These are phyloP conservation scores for Acronicta leporina DNA, from an alignment of 2,888 invertebrate genomes.

Conservation along the genomic window DNA sequence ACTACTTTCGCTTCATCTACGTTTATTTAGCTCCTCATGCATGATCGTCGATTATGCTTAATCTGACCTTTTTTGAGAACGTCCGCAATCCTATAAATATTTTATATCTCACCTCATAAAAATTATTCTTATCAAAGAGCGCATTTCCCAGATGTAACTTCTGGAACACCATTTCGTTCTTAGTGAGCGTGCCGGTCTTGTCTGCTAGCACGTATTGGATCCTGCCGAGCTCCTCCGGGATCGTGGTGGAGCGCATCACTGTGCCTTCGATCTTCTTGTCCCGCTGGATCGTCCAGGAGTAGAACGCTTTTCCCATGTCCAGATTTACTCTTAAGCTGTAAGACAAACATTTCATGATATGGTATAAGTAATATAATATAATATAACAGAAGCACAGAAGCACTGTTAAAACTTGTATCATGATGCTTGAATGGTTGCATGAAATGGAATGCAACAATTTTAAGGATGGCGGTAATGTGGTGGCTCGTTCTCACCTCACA, in stretches of 20 bases:
- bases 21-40: too few species aligned
- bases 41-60: too few species aligned
- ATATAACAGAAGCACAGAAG: too few species aligned
- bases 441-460: too few species aligned
- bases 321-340: constrained; percentile 98
- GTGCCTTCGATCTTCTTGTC: constrained; percentile 98
- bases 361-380: too few species aligned
- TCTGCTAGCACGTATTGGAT: constrained; percentile 99
- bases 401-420: too few species aligned
- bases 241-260: constrained; percentile 98
- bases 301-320: constrained; percentile 99
- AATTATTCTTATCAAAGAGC: constrained; percentile 95
- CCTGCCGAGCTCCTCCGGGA: constrained; percentile 99
- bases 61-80: too few species aligned
- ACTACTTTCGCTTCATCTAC: too few species aligned
- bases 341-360: constrained; percentile 11
- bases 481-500: too few species aligned
- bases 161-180: constrained; percentile 99
- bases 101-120: constrained; percentile 92
- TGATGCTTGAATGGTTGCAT: too few species aligned
- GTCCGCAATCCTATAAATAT: too few species aligned
- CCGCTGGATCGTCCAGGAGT: constrained; percentile 98
- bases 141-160: constrained; percentile 98
- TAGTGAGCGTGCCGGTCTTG: constrained; percentile 99
- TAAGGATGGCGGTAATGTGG: too few species aligned